Evolutionary conservation across 2,113 vertebrate species (phyloP).

Genomic region (Oriolus oriolus): DNA sequence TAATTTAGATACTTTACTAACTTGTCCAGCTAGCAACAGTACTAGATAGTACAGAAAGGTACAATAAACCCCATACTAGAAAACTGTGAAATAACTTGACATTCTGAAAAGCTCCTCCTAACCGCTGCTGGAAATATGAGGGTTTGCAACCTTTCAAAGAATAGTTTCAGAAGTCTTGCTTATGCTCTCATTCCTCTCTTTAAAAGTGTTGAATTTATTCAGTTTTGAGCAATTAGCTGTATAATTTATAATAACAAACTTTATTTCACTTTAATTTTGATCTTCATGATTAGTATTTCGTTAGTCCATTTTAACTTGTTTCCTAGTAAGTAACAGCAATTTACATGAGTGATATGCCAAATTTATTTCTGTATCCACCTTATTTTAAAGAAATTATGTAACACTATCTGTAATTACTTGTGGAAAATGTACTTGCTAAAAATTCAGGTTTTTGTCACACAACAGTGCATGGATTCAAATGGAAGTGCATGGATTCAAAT

Average conservation of each 20-base stretch:
- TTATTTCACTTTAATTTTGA: neutral
- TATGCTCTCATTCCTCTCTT: neutral
- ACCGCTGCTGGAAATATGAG: neutral
- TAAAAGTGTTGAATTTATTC: neutral
- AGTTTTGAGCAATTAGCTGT: neutral
- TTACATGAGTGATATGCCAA: neutral
- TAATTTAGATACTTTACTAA: neutral
- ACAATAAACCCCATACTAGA: neutral
- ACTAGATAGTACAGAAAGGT: neutral
- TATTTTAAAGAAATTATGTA: neutral
- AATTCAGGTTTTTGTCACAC: neutral
- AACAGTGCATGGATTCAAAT: neutral
- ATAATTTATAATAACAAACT: neutral
- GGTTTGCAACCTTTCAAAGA: neutral
- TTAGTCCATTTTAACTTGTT: neutral
- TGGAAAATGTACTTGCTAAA: neutral
- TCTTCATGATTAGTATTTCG: neutral
- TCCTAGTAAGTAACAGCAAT: neutral
- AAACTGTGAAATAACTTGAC: neutral
- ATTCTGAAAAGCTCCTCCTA: neutral
- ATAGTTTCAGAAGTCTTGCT: neutral
- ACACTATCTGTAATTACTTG: neutral
- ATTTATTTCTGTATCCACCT: neutral
- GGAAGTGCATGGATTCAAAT: neutral
- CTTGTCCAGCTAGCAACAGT: neutral